Evolutionary conservation across 2,113 vertebrate species (phyloP).

Genomic region (Apaloderma vittatum): DNA sequence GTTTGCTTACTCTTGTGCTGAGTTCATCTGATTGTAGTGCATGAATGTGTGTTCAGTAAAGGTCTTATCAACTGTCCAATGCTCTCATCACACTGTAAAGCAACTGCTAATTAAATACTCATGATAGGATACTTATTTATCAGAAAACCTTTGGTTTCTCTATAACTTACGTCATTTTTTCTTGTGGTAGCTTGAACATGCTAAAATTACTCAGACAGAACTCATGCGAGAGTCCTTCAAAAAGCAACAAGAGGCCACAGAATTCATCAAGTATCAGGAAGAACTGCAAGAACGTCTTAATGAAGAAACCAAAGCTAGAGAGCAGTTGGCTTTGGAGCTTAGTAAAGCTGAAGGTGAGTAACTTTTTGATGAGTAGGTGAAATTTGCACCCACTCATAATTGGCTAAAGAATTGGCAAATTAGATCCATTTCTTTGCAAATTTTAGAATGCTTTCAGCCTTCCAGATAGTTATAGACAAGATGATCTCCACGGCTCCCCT

Average conservation of each 20-base stretch:
- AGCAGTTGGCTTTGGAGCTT: constrained; percentile 93
- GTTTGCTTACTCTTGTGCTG: background rate
- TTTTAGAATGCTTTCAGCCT: background rate
- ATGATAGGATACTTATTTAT: background rate
- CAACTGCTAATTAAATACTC: background rate
- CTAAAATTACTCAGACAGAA: constrained; percentile 92
- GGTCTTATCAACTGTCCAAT: background rate
- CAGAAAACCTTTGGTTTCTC: background rate
- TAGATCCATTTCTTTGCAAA: background rate
- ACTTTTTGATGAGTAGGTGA: background rate
- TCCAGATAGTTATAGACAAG: background rate
- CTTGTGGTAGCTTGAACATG: constrained; percentile 90
- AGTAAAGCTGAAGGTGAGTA: constrained; percentile 90
- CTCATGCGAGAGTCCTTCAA: constrained; percentile 93
- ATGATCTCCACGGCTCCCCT: background rate
- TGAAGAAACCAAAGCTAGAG: constrained; percentile 88
- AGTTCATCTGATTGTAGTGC: background rate
- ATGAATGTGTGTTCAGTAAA: background rate
- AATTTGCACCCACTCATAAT: background rate
- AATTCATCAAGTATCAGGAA: constrained; percentile 89
- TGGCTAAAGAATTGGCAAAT: background rate
- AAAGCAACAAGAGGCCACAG: constrained; percentile 88
- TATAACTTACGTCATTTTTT: background rate
- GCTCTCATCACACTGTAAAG: background rate
- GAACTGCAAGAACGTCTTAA: constrained; percentile 90